phyloP scores from a whole-genome alignment of 2,888 invertebrate genomes.

The Eledona agricola region DNA sequence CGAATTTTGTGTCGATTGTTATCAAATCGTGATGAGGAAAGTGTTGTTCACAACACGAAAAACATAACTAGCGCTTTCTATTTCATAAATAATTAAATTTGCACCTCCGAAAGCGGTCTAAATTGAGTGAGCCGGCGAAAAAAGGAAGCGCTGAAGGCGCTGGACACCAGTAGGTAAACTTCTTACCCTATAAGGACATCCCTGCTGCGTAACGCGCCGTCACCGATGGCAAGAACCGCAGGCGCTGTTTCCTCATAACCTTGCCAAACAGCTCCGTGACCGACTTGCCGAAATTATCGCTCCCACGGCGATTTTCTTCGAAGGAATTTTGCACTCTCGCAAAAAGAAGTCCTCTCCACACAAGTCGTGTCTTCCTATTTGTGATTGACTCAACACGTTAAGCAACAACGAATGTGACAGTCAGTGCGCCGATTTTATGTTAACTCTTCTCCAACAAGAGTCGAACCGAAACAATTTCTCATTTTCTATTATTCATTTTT shows the following conservation, averaged over 20 bases:
- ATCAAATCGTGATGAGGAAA: slow-evolving; percentile 20
- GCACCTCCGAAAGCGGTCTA: slow-evolving; percentile 43
- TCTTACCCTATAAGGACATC: slow-evolving; percentile 51
- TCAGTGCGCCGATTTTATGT: too few species aligned
- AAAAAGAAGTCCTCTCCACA: too few species aligned
- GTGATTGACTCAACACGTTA: too few species aligned
- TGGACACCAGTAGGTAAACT: slow-evolving; percentile 49
- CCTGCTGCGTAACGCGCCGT: slow-evolving; percentile 42
- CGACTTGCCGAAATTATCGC: slow-evolving; percentile 19
- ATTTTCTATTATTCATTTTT: too few species aligned
- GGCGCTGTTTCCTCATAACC: slow-evolving; percentile 42
- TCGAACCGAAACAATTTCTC: too few species aligned
- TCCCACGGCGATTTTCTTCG: slow-evolving; percentile 1
- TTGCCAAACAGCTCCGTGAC: slow-evolving; percentile 32
- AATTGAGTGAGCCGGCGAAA: slow-evolving; percentile 41
- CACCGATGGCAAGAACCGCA: slow-evolving; percentile 30
- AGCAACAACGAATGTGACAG: too few species aligned
- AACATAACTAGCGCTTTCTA: slow-evolving; percentile 33
- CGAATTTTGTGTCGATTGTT: slow-evolving; percentile 21
- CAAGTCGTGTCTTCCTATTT: too few species aligned
- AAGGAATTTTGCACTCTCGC: too few species aligned
- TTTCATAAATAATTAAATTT: slow-evolving; percentile 43
- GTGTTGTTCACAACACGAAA: slow-evolving; percentile 10
- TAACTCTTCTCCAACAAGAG: too few species aligned
- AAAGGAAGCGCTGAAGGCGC: slow-evolving; percentile 42